A percentile compares a stretch with the other conserved stretches of the same genome.
These are phyloP conservation scores for Anseranas semipalmata DNA, from an alignment of 2,113 vertebrate species.

Conservation along the genomic window DNA sequence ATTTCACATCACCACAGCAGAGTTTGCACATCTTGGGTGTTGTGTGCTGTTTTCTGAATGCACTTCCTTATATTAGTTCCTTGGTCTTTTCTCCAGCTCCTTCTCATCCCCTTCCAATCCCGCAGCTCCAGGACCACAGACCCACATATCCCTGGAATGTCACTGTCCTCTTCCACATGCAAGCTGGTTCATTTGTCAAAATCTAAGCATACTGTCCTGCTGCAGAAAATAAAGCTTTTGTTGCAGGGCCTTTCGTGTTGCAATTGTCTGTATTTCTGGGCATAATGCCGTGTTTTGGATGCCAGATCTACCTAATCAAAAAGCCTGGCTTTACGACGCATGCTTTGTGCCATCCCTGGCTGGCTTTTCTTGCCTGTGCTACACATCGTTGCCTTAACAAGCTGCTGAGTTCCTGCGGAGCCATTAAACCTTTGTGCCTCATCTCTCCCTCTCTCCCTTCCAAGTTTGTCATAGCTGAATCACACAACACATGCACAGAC, in stretches of 20 bases:
- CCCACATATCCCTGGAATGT: background rate
- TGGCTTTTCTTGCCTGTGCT: background rate
- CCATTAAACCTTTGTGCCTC: slow-evolving; percentile 16
- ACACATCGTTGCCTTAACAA: background rate
- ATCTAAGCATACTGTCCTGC: background rate
- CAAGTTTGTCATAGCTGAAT: background rate
- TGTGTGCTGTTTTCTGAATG: background rate
- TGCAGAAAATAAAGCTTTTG: background rate
- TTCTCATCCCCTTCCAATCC: background rate
- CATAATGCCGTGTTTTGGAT: background rate
- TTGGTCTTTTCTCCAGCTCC: background rate
- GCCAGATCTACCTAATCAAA: background rate
- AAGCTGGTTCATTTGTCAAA: background rate
- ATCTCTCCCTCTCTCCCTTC: background rate
- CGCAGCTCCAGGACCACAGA: background rate
- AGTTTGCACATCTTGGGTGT: background rate
- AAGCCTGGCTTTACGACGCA: accelerated
- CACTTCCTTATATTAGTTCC: background rate
- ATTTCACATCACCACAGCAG: background rate
- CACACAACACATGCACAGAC: background rate
- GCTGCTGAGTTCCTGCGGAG: background rate
- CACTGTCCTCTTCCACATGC: background rate
- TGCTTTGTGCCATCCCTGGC: background rate
- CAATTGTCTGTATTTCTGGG: slow-evolving; percentile 7
- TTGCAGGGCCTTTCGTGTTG: background rate